phyloP scores from a whole-genome alignment of 2,113 vertebrate species.

The Tachysurus vachellii region DNA sequence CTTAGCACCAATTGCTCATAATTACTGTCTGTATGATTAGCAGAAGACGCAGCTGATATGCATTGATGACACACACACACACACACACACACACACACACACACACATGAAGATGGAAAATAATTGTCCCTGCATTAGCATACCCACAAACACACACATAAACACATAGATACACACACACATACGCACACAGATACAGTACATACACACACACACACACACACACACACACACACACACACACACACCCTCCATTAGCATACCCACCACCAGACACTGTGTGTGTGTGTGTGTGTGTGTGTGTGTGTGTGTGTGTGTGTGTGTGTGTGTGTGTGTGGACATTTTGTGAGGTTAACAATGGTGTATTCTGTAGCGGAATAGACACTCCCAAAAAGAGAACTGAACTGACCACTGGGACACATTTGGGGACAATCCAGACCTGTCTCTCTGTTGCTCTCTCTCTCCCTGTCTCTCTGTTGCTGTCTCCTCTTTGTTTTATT shows the following conservation, averaged over 20 bases:
- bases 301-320: conserved; percentile 37
- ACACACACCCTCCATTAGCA: conserved; percentile 26
- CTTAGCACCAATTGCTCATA: conserved; percentile 36
- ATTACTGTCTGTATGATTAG: conserved; percentile 28
- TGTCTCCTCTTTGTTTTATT: neutral
- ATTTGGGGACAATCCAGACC: conserved; percentile 14
- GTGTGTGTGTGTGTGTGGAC: conserved; percentile 34
- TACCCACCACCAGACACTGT: neutral
- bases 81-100: neutral
- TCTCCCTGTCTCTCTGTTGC: neutral
- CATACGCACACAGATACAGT: neutral
- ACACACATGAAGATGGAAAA: conserved; percentile 18
- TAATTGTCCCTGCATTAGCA: conserved; percentile 37
- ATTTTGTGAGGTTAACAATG: conserved; percentile 25
- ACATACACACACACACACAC: conserved; percentile 16
- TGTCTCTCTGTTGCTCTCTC: neutral
- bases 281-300: conserved; percentile 20
- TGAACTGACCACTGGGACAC: conserved; percentile 11
- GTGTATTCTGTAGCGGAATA: conserved; percentile 32
- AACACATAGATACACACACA: neutral
- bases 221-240: neutral
- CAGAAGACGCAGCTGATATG: neutral
- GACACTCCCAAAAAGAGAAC: conserved; percentile 23
- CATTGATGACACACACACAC: neutral
- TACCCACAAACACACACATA: conserved; percentile 3